A percentile compares a stretch with the other conserved stretches of the same genome.
These are phyloP conservation scores for Rhagologus leucostigma DNA, from an alignment of 2,113 vertebrate genomes.

Conservation along the genomic window DNA sequence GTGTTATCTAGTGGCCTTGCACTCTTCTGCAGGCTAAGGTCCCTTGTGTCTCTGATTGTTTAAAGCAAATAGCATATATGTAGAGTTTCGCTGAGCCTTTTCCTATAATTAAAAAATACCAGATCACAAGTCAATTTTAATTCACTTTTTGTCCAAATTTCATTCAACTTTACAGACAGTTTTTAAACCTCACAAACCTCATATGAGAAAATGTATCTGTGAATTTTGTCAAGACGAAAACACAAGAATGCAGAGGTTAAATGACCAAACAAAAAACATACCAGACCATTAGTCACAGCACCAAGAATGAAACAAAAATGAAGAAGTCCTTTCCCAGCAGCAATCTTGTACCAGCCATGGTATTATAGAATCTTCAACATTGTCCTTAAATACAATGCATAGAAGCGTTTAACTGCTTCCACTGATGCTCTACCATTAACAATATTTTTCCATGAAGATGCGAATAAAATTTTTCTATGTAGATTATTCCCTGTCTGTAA, in stretches of 20 bases:
- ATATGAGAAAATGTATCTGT: neutral
- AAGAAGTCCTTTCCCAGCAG: neutral
- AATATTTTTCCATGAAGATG: neutral
- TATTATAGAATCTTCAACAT: neutral
- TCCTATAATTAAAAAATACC: neutral
- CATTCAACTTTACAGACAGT: neutral
- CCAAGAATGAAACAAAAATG: neutral
- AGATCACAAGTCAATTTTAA: neutral
- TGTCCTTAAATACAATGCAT: neutral
- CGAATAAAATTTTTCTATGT: neutral
- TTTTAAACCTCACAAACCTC: neutral
- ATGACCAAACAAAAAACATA: neutral
- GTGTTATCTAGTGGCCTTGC: neutral
- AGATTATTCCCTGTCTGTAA: neutral
- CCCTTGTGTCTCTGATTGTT: neutral
- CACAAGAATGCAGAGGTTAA: neutral
- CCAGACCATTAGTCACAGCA: neutral
- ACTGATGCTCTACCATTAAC: neutral
- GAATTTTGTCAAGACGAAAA: neutral
- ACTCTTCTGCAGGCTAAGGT: neutral
- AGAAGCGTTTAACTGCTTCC: neutral
- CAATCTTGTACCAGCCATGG: neutral
- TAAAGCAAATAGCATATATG: neutral
- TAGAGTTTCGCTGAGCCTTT: neutral
- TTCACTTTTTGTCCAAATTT: neutral